phyloP scores from a whole-genome alignment of 2,888 invertebrate genomes.

The Esperia sulphurella region DNA sequence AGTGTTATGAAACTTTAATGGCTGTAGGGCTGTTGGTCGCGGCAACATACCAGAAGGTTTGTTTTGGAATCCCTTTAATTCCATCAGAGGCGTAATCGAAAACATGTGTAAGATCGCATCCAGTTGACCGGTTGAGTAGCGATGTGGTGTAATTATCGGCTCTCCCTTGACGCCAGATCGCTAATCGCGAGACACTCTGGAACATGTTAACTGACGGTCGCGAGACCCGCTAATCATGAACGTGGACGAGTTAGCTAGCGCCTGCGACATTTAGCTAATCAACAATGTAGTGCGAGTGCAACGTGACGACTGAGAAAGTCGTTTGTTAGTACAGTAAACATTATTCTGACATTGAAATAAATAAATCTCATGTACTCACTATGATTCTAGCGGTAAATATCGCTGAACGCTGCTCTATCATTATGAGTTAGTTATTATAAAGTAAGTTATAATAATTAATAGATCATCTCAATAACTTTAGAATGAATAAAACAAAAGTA shows the following conservation, averaged over 20 bases:
- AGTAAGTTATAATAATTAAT: no score
- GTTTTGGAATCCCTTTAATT: no score
- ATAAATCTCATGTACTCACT: background rate
- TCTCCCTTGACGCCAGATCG: slow-evolving; percentile 25
- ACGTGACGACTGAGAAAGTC: slow-evolving; percentile 1
- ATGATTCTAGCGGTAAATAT: no score
- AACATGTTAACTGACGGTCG: slow-evolving; percentile 29
- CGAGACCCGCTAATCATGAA: slow-evolving; percentile 32
- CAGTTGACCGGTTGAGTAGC: background rate
- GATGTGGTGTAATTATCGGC: slow-evolving; percentile 10
- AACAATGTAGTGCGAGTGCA: slow-evolving; percentile 34
- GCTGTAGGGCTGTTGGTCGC: slow-evolving; percentile 47
- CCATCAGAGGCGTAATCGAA: no score
- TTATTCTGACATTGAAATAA: background rate
- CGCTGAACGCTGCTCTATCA: no score
- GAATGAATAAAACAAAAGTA: no score
- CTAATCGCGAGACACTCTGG: slow-evolving; percentile 41
- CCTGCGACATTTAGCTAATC: slow-evolving; percentile 49
- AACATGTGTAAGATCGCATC: no score
- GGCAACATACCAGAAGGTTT: background rate
- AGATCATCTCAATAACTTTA: no score
- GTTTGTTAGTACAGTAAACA: background rate
- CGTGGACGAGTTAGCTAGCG: slow-evolving; percentile 28
- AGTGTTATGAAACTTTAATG: slow-evolving; percentile 69
- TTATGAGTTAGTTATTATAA: no score